phyloP scores from a whole-genome alignment of 1,140 invertebrate species.

The Drosophila littoralis region DNA sequence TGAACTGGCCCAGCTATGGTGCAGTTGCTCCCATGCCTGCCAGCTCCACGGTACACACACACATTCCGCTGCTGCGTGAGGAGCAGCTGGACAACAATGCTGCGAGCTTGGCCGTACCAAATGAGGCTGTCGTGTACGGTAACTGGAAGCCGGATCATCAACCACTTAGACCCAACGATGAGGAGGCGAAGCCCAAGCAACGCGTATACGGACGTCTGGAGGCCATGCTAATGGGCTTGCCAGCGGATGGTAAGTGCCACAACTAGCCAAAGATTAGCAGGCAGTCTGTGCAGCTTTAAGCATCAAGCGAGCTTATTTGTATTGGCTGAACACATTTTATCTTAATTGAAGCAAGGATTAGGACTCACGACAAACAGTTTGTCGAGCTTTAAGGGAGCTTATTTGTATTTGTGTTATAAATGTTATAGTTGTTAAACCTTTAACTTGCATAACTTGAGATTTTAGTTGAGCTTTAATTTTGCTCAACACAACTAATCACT shows the following conservation, averaged over 20 bases:
- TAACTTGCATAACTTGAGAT: too few species aligned
- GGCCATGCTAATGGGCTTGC: conserved; percentile 70
- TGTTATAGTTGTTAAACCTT: too few species aligned
- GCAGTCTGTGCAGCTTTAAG: too few species aligned
- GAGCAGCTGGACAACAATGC: conserved; percentile 35
- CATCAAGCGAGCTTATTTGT: too few species aligned
- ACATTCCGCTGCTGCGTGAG: conserved; percentile 63
- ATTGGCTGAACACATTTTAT: too few species aligned
- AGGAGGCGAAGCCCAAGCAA: conserved; percentile 44
- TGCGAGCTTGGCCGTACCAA: neutral
- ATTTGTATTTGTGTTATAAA: too few species aligned
- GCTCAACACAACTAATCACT: too few species aligned
- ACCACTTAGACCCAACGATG: conserved; percentile 45
- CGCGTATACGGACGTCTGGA: conserved; percentile 61
- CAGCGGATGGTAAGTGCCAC: conserved; percentile 49
- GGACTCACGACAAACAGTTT: too few species aligned
- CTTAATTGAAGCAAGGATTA: too few species aligned
- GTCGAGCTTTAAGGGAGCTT: too few species aligned
- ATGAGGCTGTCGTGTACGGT: conserved; percentile 71
- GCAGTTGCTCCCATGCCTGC: conserved; percentile 10
- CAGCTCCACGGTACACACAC: conserved; percentile 64
- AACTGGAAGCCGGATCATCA: conserved; percentile 75
- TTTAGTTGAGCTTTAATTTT: too few species aligned
- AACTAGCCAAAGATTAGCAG: neutral
- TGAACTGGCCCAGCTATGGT: conserved; percentile 41